Evolutionary conservation across 1,140 invertebrate species (phyloP).

Genomic region (Lepidurus packardi): DNA sequence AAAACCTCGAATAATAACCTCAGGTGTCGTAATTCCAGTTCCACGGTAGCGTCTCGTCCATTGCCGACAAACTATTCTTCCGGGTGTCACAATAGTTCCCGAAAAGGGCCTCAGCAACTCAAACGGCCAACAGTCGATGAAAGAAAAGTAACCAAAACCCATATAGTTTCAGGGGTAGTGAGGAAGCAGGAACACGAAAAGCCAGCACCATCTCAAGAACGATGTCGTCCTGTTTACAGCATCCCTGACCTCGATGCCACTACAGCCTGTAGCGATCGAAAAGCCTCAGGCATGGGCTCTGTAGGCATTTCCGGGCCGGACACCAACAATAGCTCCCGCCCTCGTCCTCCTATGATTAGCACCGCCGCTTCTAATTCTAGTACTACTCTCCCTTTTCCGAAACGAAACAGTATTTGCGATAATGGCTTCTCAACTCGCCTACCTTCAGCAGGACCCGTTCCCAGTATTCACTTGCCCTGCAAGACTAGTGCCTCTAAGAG

Average conservation of each 20-base stretch:
- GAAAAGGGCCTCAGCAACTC: not conserved
- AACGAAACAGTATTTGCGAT: constrained; percentile 1
- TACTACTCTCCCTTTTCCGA: not conserved
- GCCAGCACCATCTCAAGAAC: not conserved
- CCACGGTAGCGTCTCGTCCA: not conserved
- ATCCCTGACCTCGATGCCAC: constrained; percentile 7
- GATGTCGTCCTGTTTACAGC: constrained; percentile 12
- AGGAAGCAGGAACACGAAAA: not conserved
- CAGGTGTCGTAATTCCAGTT: not conserved
- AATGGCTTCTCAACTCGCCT: not conserved
- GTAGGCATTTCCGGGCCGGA: constrained; percentile 10
- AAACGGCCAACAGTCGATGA: not conserved
- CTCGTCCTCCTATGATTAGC: not conserved
- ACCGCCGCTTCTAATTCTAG: not conserved
- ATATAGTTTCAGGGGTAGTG: not conserved
- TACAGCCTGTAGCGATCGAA: constrained; percentile 6
- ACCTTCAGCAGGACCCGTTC: not conserved
- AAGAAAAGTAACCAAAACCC: not conserved
- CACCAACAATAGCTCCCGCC: constrained; percentile 8
- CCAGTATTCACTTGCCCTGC: not conserved
- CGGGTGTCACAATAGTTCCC: not conserved
- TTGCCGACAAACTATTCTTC: not conserved
- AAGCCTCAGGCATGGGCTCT: constrained; percentile 6
- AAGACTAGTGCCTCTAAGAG: not conserved
- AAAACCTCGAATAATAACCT: not conserved